Base-by-base conservation (phyloP, 2,113 vertebrate species). In the Gallinago jamesoni region DNA sequence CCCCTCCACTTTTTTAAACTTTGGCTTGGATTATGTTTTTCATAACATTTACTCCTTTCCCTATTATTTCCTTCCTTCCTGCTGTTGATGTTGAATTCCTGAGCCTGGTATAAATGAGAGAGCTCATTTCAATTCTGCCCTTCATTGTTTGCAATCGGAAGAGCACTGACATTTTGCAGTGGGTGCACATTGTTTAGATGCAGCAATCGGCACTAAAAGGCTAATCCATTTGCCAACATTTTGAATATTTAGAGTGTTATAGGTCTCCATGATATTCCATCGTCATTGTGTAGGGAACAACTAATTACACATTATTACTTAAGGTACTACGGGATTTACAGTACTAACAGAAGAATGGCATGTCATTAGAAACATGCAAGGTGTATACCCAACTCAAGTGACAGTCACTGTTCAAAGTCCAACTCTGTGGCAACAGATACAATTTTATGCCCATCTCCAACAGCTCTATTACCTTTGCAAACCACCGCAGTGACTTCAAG, bases 121-220 rank as follows among this genome's bases (percentile, higher is more conserved):
- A 2, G 3, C 10, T 69, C 45, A 25, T 62, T 84, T 83, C 57
- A 53, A 8, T 50, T 53, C 79, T 67, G n/a, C 57, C 41, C 24
- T 88, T 90, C 52, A n/a, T 33, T 0, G 0, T 48, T 66, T 41
- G 30, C 52, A 19, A 22, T 24, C 0, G 0, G 69, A 73, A 62
- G 27, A 76, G 25, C 1, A 0, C 60, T 72, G 47, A n/a, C 25
- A 10, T 66, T 82, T 60, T 43, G 69, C 3, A 3, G n/a, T 23
- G 23, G 59, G 41, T 60, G 30, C 16, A 28, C 30, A 6, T 21
- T 87, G 57, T 60, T 81, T 16, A 92, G 64, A 39, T 41, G 31
- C 57, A 59, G 41, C 59, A 52, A 27, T 41, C 7, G 1, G 30
- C 60, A 37, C 59, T 56, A 48, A 60, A 86, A 92, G 18, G 22